Evolutionary conservation across 2,113 vertebrate genomes (phyloP), one percentile per base, ranked within the genome.

Genomic region (Xiphophorus hellerii): DNA sequence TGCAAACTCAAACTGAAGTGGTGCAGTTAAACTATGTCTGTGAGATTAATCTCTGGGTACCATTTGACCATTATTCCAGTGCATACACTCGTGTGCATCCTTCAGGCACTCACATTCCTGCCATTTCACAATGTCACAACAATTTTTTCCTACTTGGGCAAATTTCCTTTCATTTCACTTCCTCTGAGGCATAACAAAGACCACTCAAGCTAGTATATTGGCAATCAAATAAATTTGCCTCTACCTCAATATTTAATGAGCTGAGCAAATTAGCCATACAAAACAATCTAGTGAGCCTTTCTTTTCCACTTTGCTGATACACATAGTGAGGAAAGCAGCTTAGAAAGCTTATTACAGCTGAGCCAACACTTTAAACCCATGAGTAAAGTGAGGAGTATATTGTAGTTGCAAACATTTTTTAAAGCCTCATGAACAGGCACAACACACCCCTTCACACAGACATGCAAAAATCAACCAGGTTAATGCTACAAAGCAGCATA

Each of bases 211-310:
- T 78, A 60, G 77, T 86, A 83, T 90, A 91, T 92, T 91, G 90
- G 87, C 92, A 91, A 91, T 92, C 89, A 87, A 89, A 92, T 90
- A 92, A 92, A 91, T 92, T 90, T 91, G 90, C 89, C 83, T 87
- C 82, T 88, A 85, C 90, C 84, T 94, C 88, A 93, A 91, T 93
- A 94, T 92, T 93, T 93, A 93, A 94, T 93, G 92, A 95, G 91
- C 88, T 82, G 87, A 84, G 90, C 84, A 94, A 94, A 94, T 93
- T 93, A 93, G 89, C 87, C 86, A 87, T 83, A 88, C 87, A 89
- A 89, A 90, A 83, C 83, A 90, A 92, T 93, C 91, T 86, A 91
- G 92, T 84, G 88, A 89, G 87, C 85, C 80, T 87, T 90, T 92
- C 84, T 85, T 87, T 76, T 62, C 71, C 82, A 84, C 86, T 90